Base-by-base conservation (phyloP, 2,888 invertebrate species). In the Cerceris ruficornis region DNA sequence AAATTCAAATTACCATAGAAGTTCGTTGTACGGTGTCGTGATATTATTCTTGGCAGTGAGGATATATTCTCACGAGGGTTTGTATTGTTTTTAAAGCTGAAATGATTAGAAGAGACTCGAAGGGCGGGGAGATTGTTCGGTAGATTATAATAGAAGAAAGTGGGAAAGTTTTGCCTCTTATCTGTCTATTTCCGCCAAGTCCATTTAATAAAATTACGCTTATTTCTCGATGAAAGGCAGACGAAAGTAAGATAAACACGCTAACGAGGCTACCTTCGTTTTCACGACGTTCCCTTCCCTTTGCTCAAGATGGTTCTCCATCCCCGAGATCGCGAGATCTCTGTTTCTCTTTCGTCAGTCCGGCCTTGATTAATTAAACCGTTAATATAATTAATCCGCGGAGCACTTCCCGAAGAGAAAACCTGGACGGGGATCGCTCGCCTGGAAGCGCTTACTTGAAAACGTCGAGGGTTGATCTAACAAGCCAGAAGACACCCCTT, bases 331-430 rank as follows among this genome's bases (percentile, higher is more conserved):
- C 14, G 41, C 41, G 8, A 13, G 11, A 42, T 61, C 70, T 61
- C 64, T 58, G 42, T 75, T 61, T 65, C 54, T 50, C 69, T 55
- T 58, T 55, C 46, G 28, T 28, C 15, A 54, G 46, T 61, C 28
- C 57, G 54, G 62, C 42, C 42, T 74, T 77, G 74, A 81, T 81
- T 81, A 81, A 81, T 81, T 80, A 80, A 81, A 74, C 66, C 80
- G 73, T 76, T 81, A 80, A 77, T 74, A 70, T 74, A 80, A 81
- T 81, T 77, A 81, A 80, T 77, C 73, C 74, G 60, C 7, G 49
- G 54, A 13, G 14, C 11, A 28, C 46, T 61, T 49, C 39, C 62
- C 62, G n/a, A 42, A 50, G 41, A 50, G 13, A 28, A 9, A 42
- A n/a, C 15, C 39, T 43, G 14, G 14, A 5, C 0, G 9, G 6